Percentiles rank a stretch among this genome's conserved stretches.
Evolutionary conservation across 35 echinoderm and acorn worm genomes (phyloP).

Genomic region (Heliocidaris tuberculata): DNA sequence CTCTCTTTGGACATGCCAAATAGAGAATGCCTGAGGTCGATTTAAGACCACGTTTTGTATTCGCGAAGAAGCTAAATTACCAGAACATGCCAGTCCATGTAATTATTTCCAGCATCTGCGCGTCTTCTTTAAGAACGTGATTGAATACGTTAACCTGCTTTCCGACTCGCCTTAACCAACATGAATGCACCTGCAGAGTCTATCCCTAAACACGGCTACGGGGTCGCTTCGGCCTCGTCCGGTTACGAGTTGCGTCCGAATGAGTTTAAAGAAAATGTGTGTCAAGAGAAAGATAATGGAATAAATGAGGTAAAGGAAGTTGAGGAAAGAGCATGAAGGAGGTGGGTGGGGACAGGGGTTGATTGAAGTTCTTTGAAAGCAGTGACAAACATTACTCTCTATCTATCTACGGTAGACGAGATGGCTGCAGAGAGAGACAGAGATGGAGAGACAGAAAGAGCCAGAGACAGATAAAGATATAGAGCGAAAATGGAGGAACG

Average conservation of each 20-base stretch:
- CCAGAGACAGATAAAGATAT: too few species aligned
- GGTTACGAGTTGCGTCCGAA: background rate
- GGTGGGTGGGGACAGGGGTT: background rate
- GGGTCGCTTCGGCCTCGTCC: background rate
- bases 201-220: background rate
- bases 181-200: background rate
- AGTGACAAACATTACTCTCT: too few species aligned
- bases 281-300: background rate
- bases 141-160: conserved; percentile 12
- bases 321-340: background rate
- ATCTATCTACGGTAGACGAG: too few species aligned
- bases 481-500: too few species aligned
- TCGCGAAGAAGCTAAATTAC: background rate
- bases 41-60: background rate
- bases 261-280: background rate
- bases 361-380: too few species aligned
- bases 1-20: background rate
- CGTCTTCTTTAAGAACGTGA: background rate
- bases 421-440: too few species aligned
- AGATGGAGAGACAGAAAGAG: too few species aligned
- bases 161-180: background rate
- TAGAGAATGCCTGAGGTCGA: background rate
- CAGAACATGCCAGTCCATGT: background rate
- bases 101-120: background rate
- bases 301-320: background rate